Evolutionary conservation across 2,888 invertebrate species (phyloP), one percentile per base, ranked within the genome.

Genomic region (Copidosoma aretas): DNA sequence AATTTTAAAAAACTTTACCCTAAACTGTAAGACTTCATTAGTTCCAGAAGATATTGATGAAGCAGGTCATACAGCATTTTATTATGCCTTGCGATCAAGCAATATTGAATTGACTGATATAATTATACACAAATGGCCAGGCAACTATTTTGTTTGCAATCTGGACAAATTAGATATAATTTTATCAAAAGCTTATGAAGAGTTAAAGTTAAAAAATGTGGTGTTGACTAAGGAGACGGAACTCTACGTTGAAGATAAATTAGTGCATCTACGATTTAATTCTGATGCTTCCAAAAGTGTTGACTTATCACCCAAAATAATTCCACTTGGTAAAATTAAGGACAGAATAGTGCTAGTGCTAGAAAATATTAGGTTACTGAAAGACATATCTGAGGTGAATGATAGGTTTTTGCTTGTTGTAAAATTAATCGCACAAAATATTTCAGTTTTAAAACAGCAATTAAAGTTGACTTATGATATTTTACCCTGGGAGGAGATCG

Each of bases 401-500:
- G 73, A 70, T 39, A 68, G 58, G 39, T 76, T 74, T 69, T 49
- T 75, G 24, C 73, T 73, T 39, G 66, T 68, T 25, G 69, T 54
- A 52, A 73, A 67, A 64, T 71, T 64, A 41, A 70, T 75, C 46
- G 71, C 70, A 41, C 72, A 72, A 66, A 76, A 75, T 67, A 68
- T 77, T 60, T 61, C 70, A 58, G 32, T 75, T n/a, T 63, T 77
- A 54, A 77, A 77, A 49, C 61, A 64, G 39, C 72, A 73, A 39
- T 60, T 77, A 24, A 77, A 74, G 68, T 68, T 63, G 25, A 77
- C 75, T 0, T 77, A 77, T 60, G 64, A 70, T 51, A 68, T 46
- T 58, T 51, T 77, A 57, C 77, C 76, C 21, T 77, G 77, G 77
- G 77, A 77, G 65, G 77, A 77, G 73, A 75, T 77, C 1, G 77